phyloP scores from a whole-genome alignment of 2,888 invertebrate genomes.

The Chymomyza amoena region DNA sequence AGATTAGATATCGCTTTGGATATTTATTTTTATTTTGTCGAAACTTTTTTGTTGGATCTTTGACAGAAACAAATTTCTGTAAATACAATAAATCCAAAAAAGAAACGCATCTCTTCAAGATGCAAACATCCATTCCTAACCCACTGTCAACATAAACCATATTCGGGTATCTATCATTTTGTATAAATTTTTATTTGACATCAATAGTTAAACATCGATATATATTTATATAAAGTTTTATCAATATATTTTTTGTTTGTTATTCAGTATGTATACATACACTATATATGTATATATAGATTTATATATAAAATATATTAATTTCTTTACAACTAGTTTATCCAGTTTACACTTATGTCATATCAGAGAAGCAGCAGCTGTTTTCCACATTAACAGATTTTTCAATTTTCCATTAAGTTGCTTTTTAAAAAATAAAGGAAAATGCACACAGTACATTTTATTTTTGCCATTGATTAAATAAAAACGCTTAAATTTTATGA shows the following conservation, averaged over 20 bases:
- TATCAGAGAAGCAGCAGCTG: conserved; percentile 37
- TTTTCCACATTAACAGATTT: conserved; percentile 6
- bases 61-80: no score
- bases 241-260: conserved; percentile 20
- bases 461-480: conserved; percentile 12
- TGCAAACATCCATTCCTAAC: no score
- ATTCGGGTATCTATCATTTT: conserved; percentile 39
- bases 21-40: no score
- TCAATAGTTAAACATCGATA: conserved; percentile 56
- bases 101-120: no score
- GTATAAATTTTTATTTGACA: conserved; percentile 71
- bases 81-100: no score
- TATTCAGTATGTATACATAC: conserved; percentile 18
- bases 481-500: conserved; percentile 35
- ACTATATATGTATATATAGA: conserved; percentile 3
- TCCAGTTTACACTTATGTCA: conserved; percentile 60
- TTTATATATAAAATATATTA: conserved; percentile 65
- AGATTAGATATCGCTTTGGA: no score
- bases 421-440: neutral
- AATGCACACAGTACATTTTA: conserved; percentile 44
- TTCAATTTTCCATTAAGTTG: neutral
- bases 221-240: conserved; percentile 24
- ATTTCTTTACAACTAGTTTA: conserved; percentile 65
- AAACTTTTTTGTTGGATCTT: no score
- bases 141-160: conserved; percentile 7